Conservation (phyloP, 1,140 invertebrate genomes). For the Arion vulgaris region DNA sequence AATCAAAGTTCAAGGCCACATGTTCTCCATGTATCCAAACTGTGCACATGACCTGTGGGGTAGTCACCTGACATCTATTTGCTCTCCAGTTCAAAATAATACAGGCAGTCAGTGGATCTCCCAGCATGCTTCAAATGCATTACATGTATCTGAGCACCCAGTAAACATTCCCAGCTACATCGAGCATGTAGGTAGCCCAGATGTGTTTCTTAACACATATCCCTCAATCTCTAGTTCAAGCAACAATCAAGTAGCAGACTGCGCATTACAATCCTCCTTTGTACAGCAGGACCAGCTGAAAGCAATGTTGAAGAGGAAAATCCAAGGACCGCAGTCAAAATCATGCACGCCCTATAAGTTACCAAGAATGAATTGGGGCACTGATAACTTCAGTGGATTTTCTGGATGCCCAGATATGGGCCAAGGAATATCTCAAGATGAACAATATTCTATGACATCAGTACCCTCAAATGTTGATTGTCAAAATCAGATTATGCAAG, state of each 20-base stretch:
- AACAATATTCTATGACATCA: neutral
- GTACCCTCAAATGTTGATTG: neutral
- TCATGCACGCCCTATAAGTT: constrained; percentile 57
- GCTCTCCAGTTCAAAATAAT: neutral
- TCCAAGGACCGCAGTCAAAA: constrained; percentile 49
- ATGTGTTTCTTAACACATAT: neutral
- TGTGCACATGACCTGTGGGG: constrained; percentile 57
- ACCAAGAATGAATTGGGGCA: constrained; percentile 44
- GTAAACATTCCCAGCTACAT: constrained; percentile 2
- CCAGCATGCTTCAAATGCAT: neutral
- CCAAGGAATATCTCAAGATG: neutral
- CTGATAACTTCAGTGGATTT: constrained; percentile 32
- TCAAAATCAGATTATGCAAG: constrained; percentile 9
- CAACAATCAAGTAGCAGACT: neutral
- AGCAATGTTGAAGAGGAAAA: constrained; percentile 61
- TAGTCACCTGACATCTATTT: neutral
- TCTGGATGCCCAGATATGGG: neutral
- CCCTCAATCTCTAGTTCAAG: neutral
- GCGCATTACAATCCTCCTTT: neutral
- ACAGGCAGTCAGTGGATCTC: constrained; percentile 23
- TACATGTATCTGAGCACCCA: neutral
- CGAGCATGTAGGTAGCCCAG: neutral
- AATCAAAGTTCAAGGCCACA: constrained; percentile 63
- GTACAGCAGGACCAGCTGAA: constrained; percentile 58
- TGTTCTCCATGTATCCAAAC: constrained; percentile 62